A percentile compares a stretch with the other conserved stretches of the same genome.
Evolutionary conservation across 1,140 invertebrate species (phyloP).

Genomic region (Chymomyza costata): DNA sequence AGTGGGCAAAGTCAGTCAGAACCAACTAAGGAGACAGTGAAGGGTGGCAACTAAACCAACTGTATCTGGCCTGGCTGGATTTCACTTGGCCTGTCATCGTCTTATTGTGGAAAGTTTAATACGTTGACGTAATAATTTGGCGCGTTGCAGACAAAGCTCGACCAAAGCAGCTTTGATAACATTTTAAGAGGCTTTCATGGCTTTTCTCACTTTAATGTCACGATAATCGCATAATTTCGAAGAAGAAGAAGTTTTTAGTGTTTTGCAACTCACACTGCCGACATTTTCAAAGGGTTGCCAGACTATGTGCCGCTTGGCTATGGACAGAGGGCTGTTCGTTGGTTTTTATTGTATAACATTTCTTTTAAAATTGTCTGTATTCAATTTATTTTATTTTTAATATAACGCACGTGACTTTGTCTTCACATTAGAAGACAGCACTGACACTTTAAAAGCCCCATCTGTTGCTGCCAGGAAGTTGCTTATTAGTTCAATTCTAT

Average conservation of each 20-base stretch:
- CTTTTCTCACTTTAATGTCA: constrained; percentile 47
- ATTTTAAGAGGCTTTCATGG: constrained; percentile 56
- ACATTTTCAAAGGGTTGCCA: constrained; percentile 12
- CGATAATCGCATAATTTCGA: constrained; percentile 65
- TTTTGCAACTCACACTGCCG: constrained; percentile 21
- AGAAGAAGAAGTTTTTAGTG: too few relatives aligned
- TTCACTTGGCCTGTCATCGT: constrained; percentile 23
- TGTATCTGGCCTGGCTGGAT: not conserved
- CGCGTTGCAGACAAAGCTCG: constrained; percentile 39
- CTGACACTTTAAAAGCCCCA: not conserved
- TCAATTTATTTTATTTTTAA: constrained; percentile 38
- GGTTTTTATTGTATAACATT: constrained; percentile 35
- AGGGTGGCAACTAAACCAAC: not conserved
- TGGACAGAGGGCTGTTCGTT: constrained; percentile 15
- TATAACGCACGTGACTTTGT: constrained; percentile 44
- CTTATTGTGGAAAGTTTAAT: constrained; percentile 28
- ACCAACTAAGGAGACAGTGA: constrained; percentile 2
- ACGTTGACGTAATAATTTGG: not conserved
- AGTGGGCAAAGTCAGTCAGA: constrained; percentile 35
- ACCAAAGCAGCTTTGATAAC: constrained; percentile 55
- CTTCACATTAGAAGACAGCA: too few relatives aligned
- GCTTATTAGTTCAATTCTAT: too few relatives aligned
- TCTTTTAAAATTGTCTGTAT: constrained; percentile 39
- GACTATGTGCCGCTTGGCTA: constrained; percentile 12
- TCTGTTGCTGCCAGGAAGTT: too few relatives aligned